Conservation (phyloP, 2,888 invertebrate species). For the Harpalus rufipes region DNA sequence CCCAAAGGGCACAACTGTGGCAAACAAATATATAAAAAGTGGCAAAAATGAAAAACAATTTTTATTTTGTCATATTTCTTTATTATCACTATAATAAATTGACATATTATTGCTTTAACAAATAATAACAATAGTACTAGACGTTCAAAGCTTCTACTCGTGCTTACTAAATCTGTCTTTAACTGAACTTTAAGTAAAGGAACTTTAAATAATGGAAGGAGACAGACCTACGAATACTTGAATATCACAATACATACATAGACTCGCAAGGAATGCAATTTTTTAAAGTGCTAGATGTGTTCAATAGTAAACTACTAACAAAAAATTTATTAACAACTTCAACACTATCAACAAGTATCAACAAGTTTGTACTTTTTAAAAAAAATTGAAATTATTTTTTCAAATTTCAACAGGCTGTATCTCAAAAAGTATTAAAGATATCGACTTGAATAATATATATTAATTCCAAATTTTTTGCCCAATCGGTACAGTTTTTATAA, state of each 20-base stretch:
- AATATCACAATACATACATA: not conserved
- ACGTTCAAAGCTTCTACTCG: not conserved
- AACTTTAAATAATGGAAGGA: slow-evolving; percentile 9
- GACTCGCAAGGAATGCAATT: not conserved
- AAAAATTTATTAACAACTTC: no score
- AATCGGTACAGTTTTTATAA: not conserved
- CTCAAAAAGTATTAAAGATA: not conserved
- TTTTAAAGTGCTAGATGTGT: no score
- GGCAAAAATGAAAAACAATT: slow-evolving; percentile 75
- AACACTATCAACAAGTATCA: no score
- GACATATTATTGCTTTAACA: slow-evolving; percentile 4
- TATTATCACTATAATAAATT: slow-evolving; percentile 5
- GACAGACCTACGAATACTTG: not conserved
- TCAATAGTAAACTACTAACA: no score
- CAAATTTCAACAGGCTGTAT: no score
- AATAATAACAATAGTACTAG: not conserved
- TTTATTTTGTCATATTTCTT: no score
- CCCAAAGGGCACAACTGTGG: not conserved
- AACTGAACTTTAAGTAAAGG: slow-evolving; percentile 12
- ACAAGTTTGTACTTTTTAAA: no score
- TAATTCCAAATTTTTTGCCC: not conserved
- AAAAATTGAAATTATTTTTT: no score
- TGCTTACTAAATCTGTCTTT: not conserved
- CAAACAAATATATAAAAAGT: not conserved
- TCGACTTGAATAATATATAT: slow-evolving; percentile 76